Percentiles rank a stretch among this genome's conserved stretches.
These are phyloP conservation scores for Chymomyza fuscimana DNA, from an alignment of 2,888 invertebrate species.

Conservation along the genomic window DNA sequence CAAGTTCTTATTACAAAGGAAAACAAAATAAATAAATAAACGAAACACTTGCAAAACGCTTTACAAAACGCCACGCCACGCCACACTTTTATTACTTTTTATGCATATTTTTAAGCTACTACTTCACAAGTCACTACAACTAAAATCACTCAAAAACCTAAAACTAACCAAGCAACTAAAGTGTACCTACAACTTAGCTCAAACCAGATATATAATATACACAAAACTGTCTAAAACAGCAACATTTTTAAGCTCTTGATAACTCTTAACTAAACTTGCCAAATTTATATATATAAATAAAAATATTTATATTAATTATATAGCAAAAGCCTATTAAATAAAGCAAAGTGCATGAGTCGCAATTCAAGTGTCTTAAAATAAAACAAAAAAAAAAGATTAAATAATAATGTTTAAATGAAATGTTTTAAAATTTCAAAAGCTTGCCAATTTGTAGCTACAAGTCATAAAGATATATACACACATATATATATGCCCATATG, in stretches of 20 bases:
- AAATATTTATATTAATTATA: slow-evolving; percentile 16
- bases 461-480: background rate
- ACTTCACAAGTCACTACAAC: slow-evolving; percentile 9
- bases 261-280: slow-evolving; percentile 57
- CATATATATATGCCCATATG: slow-evolving; percentile 2
- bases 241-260: slow-evolving; percentile 44
- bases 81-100: slow-evolving; percentile 8
- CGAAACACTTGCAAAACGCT: background rate
- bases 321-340: slow-evolving; percentile 17
- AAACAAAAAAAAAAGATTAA: slow-evolving; percentile 30
- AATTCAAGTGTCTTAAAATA: slow-evolving; percentile 72
- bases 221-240: slow-evolving; percentile 17
- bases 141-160: slow-evolving; percentile 21
- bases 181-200: slow-evolving; percentile 57
- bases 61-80: background rate
- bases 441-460: slow-evolving; percentile 49
- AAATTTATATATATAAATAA: slow-evolving; percentile 45
- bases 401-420: slow-evolving; percentile 24
- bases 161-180: slow-evolving; percentile 44
- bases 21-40: background rate
- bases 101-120: slow-evolving; percentile 8
- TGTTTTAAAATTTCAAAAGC: slow-evolving; percentile 32
- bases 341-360: slow-evolving; percentile 57
- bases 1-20: background rate
- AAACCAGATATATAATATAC: slow-evolving; percentile 14